Evolutionary conservation across 2,888 invertebrate species (phyloP).

Genomic region (Helicoverpa assulta): DNA sequence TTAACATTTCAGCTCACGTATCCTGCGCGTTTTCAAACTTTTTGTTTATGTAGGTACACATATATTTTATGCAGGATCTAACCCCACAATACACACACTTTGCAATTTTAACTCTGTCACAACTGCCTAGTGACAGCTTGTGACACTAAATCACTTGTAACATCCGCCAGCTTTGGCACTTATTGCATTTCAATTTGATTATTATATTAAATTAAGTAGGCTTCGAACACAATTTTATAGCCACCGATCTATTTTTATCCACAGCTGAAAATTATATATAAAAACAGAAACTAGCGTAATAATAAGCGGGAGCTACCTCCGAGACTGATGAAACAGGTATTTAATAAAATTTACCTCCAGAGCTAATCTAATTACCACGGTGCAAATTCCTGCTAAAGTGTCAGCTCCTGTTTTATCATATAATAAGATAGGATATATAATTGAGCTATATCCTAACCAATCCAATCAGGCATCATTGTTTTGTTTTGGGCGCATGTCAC

Average conservation of each 20-base stretch:
- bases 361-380: conserved; percentile 48
- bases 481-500: conserved; percentile 75
- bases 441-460: conserved; percentile 62
- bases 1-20: conserved; percentile 59
- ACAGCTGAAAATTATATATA: background rate
- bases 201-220: background rate
- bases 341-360: conserved; percentile 33
- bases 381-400: conserved; percentile 20
- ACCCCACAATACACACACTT: conserved; percentile 42
- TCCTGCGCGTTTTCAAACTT: conserved; percentile 47
- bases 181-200: conserved; percentile 2
- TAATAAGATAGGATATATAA: conserved; percentile 29
- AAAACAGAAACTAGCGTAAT: background rate
- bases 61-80: conserved; percentile 45
- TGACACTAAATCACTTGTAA: conserved; percentile 19
- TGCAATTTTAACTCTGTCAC: conserved; percentile 47
- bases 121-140: conserved; percentile 26
- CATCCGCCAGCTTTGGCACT: conserved; percentile 6
- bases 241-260: background rate
- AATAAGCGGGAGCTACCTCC: conserved; percentile 9
- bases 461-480: conserved; percentile 75
- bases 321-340: conserved; percentile 16
- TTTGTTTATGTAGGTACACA: conserved; percentile 48
- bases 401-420: conserved; percentile 15
- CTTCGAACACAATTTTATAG: no score